Evolutionary conservation across 2,113 vertebrate genomes (phyloP), one percentile per base, ranked within the genome.

Genomic region (Oreotrochilus melanogaster): DNA sequence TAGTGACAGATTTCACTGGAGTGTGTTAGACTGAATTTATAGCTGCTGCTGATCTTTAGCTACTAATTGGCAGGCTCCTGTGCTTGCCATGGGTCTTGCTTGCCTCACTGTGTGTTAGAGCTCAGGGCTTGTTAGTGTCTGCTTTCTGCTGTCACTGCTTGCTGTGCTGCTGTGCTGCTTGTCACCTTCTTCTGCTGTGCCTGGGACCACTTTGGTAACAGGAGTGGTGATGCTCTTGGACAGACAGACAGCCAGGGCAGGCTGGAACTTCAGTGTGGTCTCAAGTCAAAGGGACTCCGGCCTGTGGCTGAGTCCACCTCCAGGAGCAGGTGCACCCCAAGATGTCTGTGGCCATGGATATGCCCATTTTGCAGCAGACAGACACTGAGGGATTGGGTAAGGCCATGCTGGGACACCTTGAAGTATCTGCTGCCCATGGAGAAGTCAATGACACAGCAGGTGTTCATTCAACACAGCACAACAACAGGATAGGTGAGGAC

Each of bases 231-330:
- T 45, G 69, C 1, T 1, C 39, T 39, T 56, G 21, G 10, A 25
- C 43, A 76, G 54, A 31, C 21, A 60, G 54, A 25, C 11, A 37
- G 25, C 25, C 37, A 30, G 43, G 53, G 16, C 22, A 57, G 27
- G 37, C 35, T 85, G 51, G 31, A 78, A 45, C 31, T 53, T 28
- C 5, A 11, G 28, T 6, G 17, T 24, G 31, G 78, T 30, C 27
- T 10, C 0, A 1, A n/a, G 23, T 45, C 1, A 1, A 79, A 54
- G 30, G 30, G 14, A 18, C 39, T 13, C n/a, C 33, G 58, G 27
- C 9, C 14, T 86, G 30, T 35, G 51, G n/a, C 15, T 39, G 14
- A 58, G 9, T 47, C 45, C 45, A 18, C 0, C 1, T 6, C 18
- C 47, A 48, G 24, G 18, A 91, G 42, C 51, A 48, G 18, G 57